Conservation (phyloP, 2,888 invertebrate genomes). For the Argyresthia albistria region DNA sequence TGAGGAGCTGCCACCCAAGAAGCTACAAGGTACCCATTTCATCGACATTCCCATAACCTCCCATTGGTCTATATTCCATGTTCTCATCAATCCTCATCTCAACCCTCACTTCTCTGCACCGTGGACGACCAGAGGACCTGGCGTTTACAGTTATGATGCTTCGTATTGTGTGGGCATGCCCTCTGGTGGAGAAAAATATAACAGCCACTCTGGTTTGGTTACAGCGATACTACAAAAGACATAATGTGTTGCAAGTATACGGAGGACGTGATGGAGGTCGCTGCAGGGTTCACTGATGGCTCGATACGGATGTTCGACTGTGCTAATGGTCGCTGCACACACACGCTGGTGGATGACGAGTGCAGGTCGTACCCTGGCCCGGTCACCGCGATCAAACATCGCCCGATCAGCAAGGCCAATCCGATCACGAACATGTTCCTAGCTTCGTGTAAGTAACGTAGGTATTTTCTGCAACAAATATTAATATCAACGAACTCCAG, state of each 20-base stretch:
- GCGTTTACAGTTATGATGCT: too few relatives aligned
- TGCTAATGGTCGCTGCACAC: slow-evolving; percentile 51
- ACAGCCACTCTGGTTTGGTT: slow-evolving; percentile 15
- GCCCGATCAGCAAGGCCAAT: slow-evolving; percentile 71
- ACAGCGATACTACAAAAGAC: slow-evolving; percentile 65
- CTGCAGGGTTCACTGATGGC: slow-evolving; percentile 75
- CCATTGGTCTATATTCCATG: too few relatives aligned
- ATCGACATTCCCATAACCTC: too few relatives aligned
- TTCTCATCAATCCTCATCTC: too few relatives aligned
- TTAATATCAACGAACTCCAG: too few relatives aligned
- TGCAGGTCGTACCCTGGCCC: slow-evolving; percentile 66
- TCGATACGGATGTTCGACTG: slow-evolving; percentile 68
- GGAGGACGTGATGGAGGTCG: slow-evolving; percentile 71
- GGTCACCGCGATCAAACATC: slow-evolving; percentile 74
- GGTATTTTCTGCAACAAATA: neutral
- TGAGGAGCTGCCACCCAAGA: too few relatives aligned
- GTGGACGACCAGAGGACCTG: too few relatives aligned
- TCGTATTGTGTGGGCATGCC: neutral
- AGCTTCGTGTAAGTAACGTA: slow-evolving; percentile 66
- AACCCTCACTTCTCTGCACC: too few relatives aligned
- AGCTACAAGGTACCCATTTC: too few relatives aligned
- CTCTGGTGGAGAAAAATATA: neutral
- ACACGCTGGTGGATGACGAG: slow-evolving; percentile 68
- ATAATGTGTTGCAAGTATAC: slow-evolving; percentile 74
- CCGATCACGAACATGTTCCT: slow-evolving; percentile 72